Conservation (phyloP, 2,888 invertebrate species). For the Cheilosia scutellata region DNA sequence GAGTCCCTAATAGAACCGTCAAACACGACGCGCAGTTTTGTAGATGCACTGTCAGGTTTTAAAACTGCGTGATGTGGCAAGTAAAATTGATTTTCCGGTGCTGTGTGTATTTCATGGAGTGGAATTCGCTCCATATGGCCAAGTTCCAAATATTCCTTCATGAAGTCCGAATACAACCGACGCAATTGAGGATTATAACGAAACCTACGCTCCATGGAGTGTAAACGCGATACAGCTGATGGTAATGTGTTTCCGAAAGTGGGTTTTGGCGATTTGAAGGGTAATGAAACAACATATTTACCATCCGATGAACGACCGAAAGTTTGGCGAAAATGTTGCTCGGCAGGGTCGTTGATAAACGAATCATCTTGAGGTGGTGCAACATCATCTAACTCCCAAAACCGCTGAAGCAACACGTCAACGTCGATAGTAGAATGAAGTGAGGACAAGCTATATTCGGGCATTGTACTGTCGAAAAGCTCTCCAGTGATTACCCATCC, state of each 20-base stretch:
- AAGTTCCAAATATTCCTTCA: neutral
- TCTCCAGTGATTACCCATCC: slow-evolving; percentile 21
- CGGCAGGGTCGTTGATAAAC: slow-evolving; percentile 10
- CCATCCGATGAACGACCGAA: slow-evolving; percentile 18
- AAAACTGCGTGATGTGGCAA: too few species aligned
- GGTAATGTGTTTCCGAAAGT: slow-evolving; percentile 28
- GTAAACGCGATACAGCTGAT: slow-evolving; percentile 12
- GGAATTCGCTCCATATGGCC: too few species aligned
- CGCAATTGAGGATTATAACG: neutral
- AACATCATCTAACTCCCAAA: slow-evolving; percentile 29
- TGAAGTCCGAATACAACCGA: slow-evolving; percentile 4
- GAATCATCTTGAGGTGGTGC: neutral
- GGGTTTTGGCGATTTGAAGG: slow-evolving; percentile 17
- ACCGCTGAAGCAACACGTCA: slow-evolving; percentile 1
- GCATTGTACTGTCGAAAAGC: neutral
- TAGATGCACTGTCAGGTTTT: too few species aligned
- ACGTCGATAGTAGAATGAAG: slow-evolving; percentile 6
- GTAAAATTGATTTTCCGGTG: too few species aligned
- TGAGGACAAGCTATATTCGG: neutral
- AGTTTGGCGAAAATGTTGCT: slow-evolving; percentile 30
- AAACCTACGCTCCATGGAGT: slow-evolving; percentile 30
- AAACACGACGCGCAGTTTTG: too few species aligned
- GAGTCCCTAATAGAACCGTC: too few species aligned
- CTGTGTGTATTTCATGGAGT: too few species aligned
- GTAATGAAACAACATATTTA: slow-evolving; percentile 40